Evolutionary conservation across 2,888 invertebrate species (phyloP).

Genomic region (Oeneis ivallda): DNA sequence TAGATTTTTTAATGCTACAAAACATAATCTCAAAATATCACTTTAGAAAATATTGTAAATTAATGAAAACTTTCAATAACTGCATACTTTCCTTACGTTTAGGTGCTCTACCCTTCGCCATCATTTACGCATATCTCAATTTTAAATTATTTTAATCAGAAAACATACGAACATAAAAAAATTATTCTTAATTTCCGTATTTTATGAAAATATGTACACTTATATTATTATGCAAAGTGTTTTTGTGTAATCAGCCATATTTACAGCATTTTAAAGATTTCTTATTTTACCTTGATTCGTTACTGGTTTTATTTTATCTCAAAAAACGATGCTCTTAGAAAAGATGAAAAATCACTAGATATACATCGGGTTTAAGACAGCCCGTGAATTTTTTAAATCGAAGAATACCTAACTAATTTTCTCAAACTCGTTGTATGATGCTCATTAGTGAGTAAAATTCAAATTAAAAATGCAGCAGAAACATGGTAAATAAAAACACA

Average conservation of each 20-base stretch:
- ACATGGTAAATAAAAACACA: background rate
- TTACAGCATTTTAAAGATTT: conserved; percentile 26
- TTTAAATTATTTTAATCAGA: too few relatives aligned
- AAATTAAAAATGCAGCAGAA: background rate
- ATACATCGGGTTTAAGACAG: conserved; percentile 7
- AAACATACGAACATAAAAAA: too few relatives aligned
- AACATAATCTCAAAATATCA: too few relatives aligned
- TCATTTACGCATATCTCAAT: too few relatives aligned
- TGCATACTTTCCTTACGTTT: too few relatives aligned
- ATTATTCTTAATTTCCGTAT: background rate
- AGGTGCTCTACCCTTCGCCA: too few relatives aligned
- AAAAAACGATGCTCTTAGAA: conserved; percentile 34
- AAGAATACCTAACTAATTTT: conserved; percentile 14
- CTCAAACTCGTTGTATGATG: conserved; percentile 34
- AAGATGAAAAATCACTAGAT: conserved; percentile 21
- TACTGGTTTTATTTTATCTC: conserved; percentile 36
- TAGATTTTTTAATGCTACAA: too few relatives aligned
- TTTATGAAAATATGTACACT: background rate
- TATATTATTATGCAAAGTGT: background rate
- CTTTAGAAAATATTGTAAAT: too few relatives aligned
- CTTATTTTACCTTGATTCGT: conserved; percentile 29
- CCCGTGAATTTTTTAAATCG: conserved; percentile 17
- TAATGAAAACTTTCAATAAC: too few relatives aligned
- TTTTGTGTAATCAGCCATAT: conserved; percentile 32
- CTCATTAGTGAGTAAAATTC: conserved; percentile 20